A percentile compares a stretch with the other conserved stretches of the same genome.
These are phyloP conservation scores for Acronicta psi DNA, from an alignment of 2,888 invertebrate genomes.

Conservation along the genomic window DNA sequence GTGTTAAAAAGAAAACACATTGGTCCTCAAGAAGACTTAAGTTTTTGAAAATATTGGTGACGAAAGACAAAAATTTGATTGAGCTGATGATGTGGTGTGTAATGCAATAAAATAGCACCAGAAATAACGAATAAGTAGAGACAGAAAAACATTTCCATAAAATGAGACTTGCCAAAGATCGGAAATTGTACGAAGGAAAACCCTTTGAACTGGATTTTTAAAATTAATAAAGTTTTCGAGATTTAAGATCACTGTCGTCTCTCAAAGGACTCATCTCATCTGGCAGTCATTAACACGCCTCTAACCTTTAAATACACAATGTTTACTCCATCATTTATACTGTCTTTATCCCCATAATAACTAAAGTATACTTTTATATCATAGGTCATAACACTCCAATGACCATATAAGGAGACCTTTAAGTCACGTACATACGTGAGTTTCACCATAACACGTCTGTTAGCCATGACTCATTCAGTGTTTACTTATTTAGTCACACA, in stretches of 20 bases:
- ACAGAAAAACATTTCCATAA: too few relatives aligned
- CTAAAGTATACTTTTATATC: conserved; percentile 61
- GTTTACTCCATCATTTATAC: conserved; percentile 19
- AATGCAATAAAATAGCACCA: too few relatives aligned
- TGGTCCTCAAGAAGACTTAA: not conserved
- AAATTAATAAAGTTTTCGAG: too few relatives aligned
- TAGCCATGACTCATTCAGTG: conserved; percentile 74
- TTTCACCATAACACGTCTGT: conserved; percentile 67
- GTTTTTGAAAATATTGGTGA: not conserved
- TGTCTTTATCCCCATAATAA: conserved; percentile 29
- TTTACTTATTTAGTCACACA: conserved; percentile 50
- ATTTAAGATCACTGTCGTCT: not conserved
- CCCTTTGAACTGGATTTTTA: too few relatives aligned
- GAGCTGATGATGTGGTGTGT: too few relatives aligned
- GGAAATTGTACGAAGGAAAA: too few relatives aligned
- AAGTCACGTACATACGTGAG: conserved; percentile 67
- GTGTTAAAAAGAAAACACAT: too few relatives aligned
- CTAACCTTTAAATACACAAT: conserved; percentile 8
- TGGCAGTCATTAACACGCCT: not conserved
- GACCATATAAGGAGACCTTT: conserved; percentile 73
- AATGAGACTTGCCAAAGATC: too few relatives aligned
- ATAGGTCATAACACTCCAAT: conserved; percentile 71
- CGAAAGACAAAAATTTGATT: not conserved
- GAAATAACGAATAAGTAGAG: not conserved
- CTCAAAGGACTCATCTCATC: not conserved